Conservation (phyloP, 2,797 vertebrate genomes). For the Cirrhinus molitorella region DNA sequence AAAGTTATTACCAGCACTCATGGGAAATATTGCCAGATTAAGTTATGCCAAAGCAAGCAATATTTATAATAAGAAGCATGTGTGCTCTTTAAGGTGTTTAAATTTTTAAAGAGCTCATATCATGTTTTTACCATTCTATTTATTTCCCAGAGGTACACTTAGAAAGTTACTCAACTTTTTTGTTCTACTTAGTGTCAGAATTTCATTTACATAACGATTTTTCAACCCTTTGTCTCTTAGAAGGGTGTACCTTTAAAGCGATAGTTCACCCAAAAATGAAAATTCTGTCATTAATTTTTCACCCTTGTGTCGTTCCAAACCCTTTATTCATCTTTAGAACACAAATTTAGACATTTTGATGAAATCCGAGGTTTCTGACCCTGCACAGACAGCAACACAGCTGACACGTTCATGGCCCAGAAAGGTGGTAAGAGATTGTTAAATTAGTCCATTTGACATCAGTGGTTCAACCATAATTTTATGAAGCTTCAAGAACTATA, state of each 20-base stretch:
- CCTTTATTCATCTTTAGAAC: no score
- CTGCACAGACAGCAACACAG: no score
- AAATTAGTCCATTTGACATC: no score
- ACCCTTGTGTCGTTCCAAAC: no score
- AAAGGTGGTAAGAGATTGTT: no score
- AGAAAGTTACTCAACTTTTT: neutral
- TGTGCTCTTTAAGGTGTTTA: neutral
- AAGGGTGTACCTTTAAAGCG: neutral
- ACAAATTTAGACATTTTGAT: no score
- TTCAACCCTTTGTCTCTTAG: neutral
- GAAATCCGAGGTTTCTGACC: no score
- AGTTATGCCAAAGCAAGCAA: conserved; percentile 5
- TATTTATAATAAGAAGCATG: conserved; percentile 1
- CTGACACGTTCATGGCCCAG: no score
- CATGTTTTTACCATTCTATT: neutral
- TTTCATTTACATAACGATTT: neutral
- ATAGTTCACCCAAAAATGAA: no score
- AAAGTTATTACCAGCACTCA: neutral
- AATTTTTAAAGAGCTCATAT: neutral
- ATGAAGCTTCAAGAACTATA: no score
- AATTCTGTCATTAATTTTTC: no score
- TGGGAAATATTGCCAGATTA: conserved; percentile 12
- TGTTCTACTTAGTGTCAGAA: neutral
- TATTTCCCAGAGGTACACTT: conserved; percentile 9
- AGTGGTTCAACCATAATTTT: no score